Percentiles rank a stretch among this genome's conserved stretches.
Evolutionary conservation across 1,140 invertebrate genomes (phyloP).

Genomic region (Megathymus violae): DNA sequence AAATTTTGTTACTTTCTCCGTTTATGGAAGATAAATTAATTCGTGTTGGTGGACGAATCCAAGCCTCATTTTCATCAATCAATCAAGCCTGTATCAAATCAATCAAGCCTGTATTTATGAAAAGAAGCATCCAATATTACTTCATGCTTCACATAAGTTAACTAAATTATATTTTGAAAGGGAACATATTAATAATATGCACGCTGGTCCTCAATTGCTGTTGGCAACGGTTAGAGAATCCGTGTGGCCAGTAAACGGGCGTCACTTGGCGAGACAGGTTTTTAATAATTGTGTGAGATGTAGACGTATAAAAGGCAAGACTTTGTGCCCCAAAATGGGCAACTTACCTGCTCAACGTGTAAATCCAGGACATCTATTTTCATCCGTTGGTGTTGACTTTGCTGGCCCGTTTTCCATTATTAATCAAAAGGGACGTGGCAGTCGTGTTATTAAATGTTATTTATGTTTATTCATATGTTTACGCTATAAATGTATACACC

Average conservation of each 20-base stretch:
- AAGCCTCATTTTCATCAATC: no score
- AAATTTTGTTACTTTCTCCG: constrained; percentile 10
- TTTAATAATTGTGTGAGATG: constrained; percentile 15
- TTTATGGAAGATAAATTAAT: constrained; percentile 30
- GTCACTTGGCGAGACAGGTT: constrained; percentile 6
- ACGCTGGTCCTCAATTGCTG: constrained; percentile 27
- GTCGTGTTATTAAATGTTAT: not conserved
- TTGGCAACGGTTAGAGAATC: constrained; percentile 17
- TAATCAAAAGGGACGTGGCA: constrained; percentile 6
- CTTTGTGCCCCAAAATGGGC: not conserved
- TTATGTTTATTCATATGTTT: not conserved
- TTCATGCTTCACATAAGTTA: constrained; percentile 14
- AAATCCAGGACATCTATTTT: not conserved
- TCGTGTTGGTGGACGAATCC: constrained; percentile 22
- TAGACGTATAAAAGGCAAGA: constrained; percentile 9
- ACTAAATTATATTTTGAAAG: constrained; percentile 20
- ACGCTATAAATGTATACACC: not conserved
- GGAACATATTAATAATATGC: constrained; percentile 15
- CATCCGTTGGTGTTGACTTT: not conserved
- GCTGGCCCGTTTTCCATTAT: constrained; percentile 7
- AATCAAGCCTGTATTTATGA: constrained; percentile 22
- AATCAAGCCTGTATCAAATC: no score
- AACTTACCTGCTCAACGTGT: not conserved
- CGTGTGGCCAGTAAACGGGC: constrained; percentile 25
- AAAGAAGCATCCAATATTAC: constrained; percentile 29